These are phyloP conservation scores for Ferrisia virgata DNA, from an alignment of 2,888 invertebrate genomes.

Conservation along the genomic window DNA sequence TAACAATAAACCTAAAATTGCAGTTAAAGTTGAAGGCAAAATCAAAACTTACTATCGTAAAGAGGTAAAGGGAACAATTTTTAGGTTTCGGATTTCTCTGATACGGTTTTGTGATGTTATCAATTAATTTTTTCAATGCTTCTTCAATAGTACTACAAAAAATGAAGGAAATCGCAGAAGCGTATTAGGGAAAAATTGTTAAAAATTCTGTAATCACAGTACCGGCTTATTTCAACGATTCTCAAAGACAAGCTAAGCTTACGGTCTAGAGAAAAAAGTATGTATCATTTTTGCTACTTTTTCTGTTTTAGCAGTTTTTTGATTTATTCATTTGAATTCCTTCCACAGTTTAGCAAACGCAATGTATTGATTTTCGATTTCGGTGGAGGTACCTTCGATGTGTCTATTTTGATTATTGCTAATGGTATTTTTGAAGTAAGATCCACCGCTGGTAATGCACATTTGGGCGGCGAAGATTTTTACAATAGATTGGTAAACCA, in stretches of 20 bases:
- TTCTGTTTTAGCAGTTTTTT: background rate
- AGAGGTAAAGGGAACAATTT: too few species aligned
- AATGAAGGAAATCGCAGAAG: slow-evolving; percentile 91
- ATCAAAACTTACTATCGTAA: slow-evolving; percentile 84
- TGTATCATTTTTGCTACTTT: background rate
- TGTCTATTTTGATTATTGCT: slow-evolving; percentile 90
- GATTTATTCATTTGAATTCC: background rate
- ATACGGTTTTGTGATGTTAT: slow-evolving; percentile 56
- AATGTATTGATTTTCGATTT: slow-evolving; percentile 56
- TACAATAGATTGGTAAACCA: slow-evolving; percentile 70
- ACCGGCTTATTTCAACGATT: slow-evolving; percentile 88
- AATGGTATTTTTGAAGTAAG: slow-evolving; percentile 92
- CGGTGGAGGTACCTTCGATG: slow-evolving; percentile 66
- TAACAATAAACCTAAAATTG: slow-evolving; percentile 75
- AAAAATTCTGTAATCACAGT: slow-evolving; percentile 88
- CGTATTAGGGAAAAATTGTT: slow-evolving; percentile 78
- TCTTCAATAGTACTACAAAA: slow-evolving; percentile 84
- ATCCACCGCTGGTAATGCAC: slow-evolving; percentile 71
- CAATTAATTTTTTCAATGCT: too few species aligned
- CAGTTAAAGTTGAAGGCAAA: slow-evolving; percentile 84
- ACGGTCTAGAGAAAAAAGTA: slow-evolving; percentile 79
- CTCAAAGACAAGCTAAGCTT: slow-evolving; percentile 86
- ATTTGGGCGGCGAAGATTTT: background rate
- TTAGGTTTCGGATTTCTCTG: too few species aligned
- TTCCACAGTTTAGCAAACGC: background rate